Conservation (phyloP, 2,888 invertebrate genomes). For the Ichneumoninae sp. region DNA sequence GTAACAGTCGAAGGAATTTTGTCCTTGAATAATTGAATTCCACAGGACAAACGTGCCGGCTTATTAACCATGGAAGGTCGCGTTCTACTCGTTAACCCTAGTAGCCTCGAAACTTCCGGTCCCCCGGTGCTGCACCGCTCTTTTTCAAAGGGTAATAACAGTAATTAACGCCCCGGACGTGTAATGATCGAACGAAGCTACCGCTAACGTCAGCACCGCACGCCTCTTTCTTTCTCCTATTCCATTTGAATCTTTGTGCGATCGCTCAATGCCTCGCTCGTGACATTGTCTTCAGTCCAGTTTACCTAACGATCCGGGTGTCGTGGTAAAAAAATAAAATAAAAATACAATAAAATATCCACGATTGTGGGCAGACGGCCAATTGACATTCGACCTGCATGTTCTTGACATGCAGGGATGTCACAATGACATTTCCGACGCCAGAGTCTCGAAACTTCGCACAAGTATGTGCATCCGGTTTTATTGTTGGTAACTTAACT, state of each 20-base stretch:
- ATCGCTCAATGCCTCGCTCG: neutral
- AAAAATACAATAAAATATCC: neutral
- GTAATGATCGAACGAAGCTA: conserved; percentile 54
- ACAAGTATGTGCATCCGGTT: neutral
- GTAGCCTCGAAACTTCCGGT: conserved; percentile 60
- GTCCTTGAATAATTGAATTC: conserved; percentile 54
- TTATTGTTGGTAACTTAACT: neutral
- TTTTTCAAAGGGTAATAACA: conserved; percentile 55
- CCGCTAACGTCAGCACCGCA: conserved; percentile 28
- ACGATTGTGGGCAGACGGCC: conserved; percentile 2
- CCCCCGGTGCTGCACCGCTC: conserved; percentile 33
- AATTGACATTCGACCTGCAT: conserved; percentile 46
- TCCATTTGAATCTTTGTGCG: conserved; percentile 26
- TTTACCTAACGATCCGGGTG: conserved; percentile 25
- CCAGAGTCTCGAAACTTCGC: neutral
- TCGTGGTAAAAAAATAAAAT: neutral
- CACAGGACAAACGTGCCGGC: conserved; percentile 25
- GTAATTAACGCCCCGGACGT: conserved; percentile 64
- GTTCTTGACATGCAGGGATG: neutral
- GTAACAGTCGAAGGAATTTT: neutral
- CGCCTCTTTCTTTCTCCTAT: conserved; percentile 8
- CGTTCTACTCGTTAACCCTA: conserved; percentile 63
- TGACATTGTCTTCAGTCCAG: conserved; percentile 18
- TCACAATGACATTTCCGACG: neutral
- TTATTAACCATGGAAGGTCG: conserved; percentile 54